Conservation (phyloP, 2,113 vertebrate genomes). For the Silurus glanis region DNA sequence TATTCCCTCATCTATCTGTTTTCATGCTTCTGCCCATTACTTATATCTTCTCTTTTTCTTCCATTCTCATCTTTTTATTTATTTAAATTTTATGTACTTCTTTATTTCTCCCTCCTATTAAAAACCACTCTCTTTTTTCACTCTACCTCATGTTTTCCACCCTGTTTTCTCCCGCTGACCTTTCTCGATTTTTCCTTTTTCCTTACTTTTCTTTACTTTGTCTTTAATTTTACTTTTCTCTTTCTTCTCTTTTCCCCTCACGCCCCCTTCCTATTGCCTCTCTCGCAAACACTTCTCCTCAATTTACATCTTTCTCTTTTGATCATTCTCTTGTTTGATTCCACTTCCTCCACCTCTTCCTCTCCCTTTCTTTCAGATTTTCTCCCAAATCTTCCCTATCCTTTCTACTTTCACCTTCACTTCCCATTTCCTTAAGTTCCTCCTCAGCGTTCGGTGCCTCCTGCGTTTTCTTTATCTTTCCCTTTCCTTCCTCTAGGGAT, state of each 20-base stretch:
- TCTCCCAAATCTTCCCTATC: background rate
- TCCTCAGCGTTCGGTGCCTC: background rate
- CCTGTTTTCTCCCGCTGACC: background rate
- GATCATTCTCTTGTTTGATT: background rate
- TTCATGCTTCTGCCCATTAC: background rate
- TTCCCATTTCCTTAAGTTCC: background rate
- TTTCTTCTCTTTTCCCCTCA: background rate
- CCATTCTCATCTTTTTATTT: background rate
- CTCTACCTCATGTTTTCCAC: background rate
- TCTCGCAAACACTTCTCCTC: background rate
- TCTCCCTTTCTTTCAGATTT: background rate
- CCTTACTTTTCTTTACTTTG: background rate
- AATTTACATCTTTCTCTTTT: background rate
- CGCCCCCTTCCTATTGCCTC: background rate
- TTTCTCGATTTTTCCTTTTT: background rate
- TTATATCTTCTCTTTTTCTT: background rate
- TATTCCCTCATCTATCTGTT: too few relatives aligned
- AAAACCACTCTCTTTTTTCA: background rate
- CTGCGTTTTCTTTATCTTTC: background rate
- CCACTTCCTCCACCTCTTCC: background rate
- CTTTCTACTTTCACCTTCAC: background rate
- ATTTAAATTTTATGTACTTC: too few relatives aligned
- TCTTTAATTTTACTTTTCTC: background rate
- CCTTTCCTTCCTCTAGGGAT: background rate
- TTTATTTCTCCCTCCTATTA: background rate